phyloP scores from a whole-genome alignment of 35 echinoderm and acorn worm genomes.

The Hemicentrotus pulcherrimus region DNA sequence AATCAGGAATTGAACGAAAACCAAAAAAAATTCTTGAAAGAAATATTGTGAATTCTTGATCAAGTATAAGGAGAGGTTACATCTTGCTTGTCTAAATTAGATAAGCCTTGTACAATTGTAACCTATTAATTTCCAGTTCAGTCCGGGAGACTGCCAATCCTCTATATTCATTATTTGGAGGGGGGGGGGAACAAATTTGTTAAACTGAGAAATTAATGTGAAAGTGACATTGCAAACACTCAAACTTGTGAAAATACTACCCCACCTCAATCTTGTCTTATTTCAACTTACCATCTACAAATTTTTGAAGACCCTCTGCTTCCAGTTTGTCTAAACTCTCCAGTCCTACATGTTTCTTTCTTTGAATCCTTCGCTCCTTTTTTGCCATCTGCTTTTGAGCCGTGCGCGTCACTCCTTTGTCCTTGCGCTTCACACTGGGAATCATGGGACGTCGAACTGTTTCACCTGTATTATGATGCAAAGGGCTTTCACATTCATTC shows the following conservation, averaged over 20 bases:
- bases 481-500: neutral
- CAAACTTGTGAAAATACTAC: neutral
- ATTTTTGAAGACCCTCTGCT: neutral
- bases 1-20: neutral
- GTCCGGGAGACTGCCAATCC: too few relatives aligned
- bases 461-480: neutral
- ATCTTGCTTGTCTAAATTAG: too few relatives aligned
- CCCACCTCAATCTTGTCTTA: neutral
- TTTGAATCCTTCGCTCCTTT: neutral
- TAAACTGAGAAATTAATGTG: neutral
- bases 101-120: too few relatives aligned
- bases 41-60: too few relatives aligned
- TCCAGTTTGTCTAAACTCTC: neutral
- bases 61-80: too few relatives aligned
- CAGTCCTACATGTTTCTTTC: neutral
- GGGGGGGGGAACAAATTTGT: neutral
- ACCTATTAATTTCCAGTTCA: too few relatives aligned
- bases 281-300: neutral
- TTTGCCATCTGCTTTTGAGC: neutral
- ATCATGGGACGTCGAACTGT: neutral
- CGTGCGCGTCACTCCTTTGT: neutral
- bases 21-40: too few relatives aligned
- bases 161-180: too few relatives aligned
- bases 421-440: neutral
- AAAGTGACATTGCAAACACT: neutral